Evolutionary conservation across 2,113 vertebrate species (phyloP).

Genomic region (Seriola quinqueradiata): DNA sequence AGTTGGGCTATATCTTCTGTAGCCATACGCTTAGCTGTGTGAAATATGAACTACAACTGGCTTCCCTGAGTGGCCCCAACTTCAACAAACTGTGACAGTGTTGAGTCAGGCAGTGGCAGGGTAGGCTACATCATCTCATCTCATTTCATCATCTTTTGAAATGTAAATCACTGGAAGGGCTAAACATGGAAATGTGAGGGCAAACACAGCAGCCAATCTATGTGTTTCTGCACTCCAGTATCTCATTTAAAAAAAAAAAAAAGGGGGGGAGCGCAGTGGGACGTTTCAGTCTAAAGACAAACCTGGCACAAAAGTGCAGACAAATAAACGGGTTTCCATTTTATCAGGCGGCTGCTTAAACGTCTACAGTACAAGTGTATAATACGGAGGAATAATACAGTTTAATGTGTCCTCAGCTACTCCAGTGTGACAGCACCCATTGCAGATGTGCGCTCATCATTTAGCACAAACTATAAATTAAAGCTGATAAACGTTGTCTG

Average conservation of each 20-base stretch:
- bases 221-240: neutral
- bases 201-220: slow-evolving; percentile 9
- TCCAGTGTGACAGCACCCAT: slow-evolving; percentile 32
- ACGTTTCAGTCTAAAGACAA: neutral
- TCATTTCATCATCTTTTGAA: slow-evolving; percentile 17
- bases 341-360: neutral
- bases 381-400: neutral
- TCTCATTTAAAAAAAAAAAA: neutral
- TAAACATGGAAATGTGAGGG: slow-evolving; percentile 8
- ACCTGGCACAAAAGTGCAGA: neutral
- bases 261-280: slow-evolving; percentile 8
- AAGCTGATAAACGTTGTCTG: slow-evolving; percentile 19
- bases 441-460: slow-evolving; percentile 50
- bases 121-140: too few species aligned
- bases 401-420: neutral
- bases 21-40: slow-evolving; percentile 25
- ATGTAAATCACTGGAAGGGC: slow-evolving; percentile 16
- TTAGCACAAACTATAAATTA: slow-evolving; percentile 33
- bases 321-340: neutral
- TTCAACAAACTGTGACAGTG: slow-evolving; percentile 51
- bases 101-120: slow-evolving; percentile 20
- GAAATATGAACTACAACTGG: slow-evolving; percentile 17
- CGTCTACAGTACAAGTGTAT: neutral
- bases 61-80: slow-evolving; percentile 30
- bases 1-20: slow-evolving; percentile 21